Evolutionary conservation across 2,113 vertebrate genomes (phyloP), one percentile per base, ranked within the genome.

Genomic region (Ammodytes dubius): DNA sequence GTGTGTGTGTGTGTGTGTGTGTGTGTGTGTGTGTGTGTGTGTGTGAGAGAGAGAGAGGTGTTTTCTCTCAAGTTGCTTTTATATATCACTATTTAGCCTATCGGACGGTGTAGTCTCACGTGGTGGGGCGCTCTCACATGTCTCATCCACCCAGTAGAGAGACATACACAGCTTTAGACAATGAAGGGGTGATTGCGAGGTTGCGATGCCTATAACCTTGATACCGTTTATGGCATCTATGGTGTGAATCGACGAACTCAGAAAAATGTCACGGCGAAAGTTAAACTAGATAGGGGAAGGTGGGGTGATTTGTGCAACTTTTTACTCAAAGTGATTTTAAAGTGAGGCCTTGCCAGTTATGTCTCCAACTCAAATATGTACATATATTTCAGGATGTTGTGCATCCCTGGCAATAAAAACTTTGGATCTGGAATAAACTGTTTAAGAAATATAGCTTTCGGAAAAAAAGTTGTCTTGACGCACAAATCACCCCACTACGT

Each of bases 51-150:
- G n/a, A 9, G 70, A 58, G 75, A 71, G 67, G 79, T 65, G 82
- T 83, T 86, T 90, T 79, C 79, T 82, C 76, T 83, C 82, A 70
- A 37, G 54, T 75, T 68, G 77, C 70, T 83, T 78, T 83, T 88
- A 85, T 89, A 85, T 83, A 81, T 88, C 87, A 84, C 83, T 87
- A 84, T 89, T 88, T 90, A n/a, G n/a, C n/a, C n/a, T n/a, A 81
- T 85, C 76, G 59, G 85, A 27, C 74, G 19, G 37, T 82, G 86
- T 77, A 65, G 27, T 27, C 67, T 88, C 86, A 89, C 82, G 82
- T 84, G 81, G 81, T 61, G 58, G 19, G 57, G 43, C 2, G 78
- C 79, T 91, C 79, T 91, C 79, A 64, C 67, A 81, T 91, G 86
- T 88, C 82, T 71, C 84, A 69, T 79, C 86, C 79, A 83, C 77